Conservation (phyloP, 2,888 invertebrate species). For the Drosophila kuntzei region DNA sequence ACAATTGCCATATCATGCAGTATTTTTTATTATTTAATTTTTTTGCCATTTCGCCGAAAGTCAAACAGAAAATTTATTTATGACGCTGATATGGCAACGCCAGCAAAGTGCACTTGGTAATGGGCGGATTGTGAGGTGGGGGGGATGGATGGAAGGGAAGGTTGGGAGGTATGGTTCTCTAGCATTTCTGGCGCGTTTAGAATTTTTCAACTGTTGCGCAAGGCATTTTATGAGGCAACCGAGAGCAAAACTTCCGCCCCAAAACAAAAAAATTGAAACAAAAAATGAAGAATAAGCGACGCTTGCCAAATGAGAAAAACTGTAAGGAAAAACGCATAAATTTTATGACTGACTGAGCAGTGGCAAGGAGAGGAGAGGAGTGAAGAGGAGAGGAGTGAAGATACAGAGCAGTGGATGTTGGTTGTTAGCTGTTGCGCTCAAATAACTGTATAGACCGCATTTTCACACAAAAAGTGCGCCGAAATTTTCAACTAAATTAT, state of each 20-base stretch:
- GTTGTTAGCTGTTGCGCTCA: conserved; percentile 54
- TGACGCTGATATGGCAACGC: conserved; percentile 68
- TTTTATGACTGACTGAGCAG: conserved; percentile 72
- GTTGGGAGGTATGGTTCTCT: conserved; percentile 21
- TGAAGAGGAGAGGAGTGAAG: background rate
- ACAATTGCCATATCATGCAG: conserved; percentile 44
- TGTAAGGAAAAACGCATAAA: conserved; percentile 75
- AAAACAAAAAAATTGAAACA: background rate
- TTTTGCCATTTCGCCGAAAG: conserved; percentile 52
- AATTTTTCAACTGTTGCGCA: conserved; percentile 72
- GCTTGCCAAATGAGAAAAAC: conserved; percentile 48
- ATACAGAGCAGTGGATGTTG: background rate
- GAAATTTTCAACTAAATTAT: conserved; percentile 80
- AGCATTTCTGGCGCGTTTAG: conserved; percentile 59
- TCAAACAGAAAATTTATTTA: conserved; percentile 72
- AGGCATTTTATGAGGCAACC: conserved; percentile 55
- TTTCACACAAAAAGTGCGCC: conserved; percentile 75
- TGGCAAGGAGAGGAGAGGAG: conserved; percentile 10
- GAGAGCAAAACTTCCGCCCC: conserved; percentile 28
- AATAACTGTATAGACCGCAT: conserved; percentile 64
- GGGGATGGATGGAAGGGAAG: background rate
- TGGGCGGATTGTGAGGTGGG: background rate
- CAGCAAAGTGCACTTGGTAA: conserved; percentile 41
- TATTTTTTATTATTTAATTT: conserved; percentile 33
- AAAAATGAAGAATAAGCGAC: conserved; percentile 18